Base-by-base conservation (phyloP, 2,797 vertebrate species). In the Acrossocheilus fasciatus region DNA sequence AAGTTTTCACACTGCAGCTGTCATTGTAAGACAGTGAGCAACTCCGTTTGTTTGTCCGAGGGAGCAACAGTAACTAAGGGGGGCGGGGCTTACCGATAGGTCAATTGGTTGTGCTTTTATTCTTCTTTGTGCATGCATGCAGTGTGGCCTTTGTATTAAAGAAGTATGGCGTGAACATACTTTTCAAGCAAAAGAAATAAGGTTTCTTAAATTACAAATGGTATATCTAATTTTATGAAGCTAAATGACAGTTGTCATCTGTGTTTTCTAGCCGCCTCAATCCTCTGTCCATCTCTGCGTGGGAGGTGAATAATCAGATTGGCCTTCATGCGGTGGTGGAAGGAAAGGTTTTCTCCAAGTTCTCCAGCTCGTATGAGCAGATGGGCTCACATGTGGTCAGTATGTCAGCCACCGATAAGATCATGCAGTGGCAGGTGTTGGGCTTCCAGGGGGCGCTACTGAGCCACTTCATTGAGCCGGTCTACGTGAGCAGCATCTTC, bases 401-500 rank as follows among this genome's bases (percentile, higher is more conserved):
- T 87, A 98, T 99, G 97, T 98, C 97, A 0, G 88, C 95, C 59
- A 97, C 95, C 68, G 98, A 99, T 94, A 99, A 99, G 86, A 87
- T 99, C 86, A 97, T 96, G 20, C 96, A 97, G 89, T 99, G 98
- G 98, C 96, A 98, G 90, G 98, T 99, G 69, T 91, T 99, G 26
- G 98, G 98, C 87, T 93, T 97, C 77, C 98, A 99, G 91, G 98
- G 98, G 47, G 98, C 98, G 0, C 89, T 99, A 89, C 95, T 99
- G 69, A 98, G 98, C 92, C 97, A 98, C 92, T 99, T 99, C 87
- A 96, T 98, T 0, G 96, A 99, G 64, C 98, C 98, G 0, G 41
- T 99, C 83, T 99, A 99, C 34, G 93, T 97, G 88, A 96, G 92
- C 88, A 97, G 90, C 91, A 97, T 99, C 89, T 94, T 98, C 50